Evolutionary conservation across 2,888 invertebrate species (phyloP), one percentile per base, ranked within the genome.

Genomic region (Cistogaster globosa): DNA sequence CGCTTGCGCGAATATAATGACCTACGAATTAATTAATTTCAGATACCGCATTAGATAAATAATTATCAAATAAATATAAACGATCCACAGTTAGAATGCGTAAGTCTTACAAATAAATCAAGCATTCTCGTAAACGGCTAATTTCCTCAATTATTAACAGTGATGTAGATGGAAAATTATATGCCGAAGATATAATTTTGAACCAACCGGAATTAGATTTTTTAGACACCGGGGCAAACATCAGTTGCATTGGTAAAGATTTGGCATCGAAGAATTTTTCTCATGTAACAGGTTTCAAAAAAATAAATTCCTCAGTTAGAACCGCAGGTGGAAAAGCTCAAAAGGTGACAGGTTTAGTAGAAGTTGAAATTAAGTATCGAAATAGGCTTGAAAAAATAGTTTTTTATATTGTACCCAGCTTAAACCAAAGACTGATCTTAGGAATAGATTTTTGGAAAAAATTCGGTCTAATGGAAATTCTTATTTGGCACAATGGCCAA

Each of bases 401-500:
- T 20, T 22, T 72, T 1, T 72, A 20, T 51, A 72, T 72, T 36
- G 72, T 72, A 8, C 51, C 60, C 4, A 45, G 4, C 16, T 20
- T 72, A 2, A 62, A 7, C 20, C 36, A 48, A 20, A n/a, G 72
- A 7, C 12, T 62, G 5, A 72, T 62, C 7, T 16, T 72, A 22
- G 72, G 72, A 1, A 22, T 72, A 51, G 72, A 72, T 53, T 72
- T 72, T 22, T 72, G 60, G 60, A 72, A 20, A 42, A n/a, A 16
- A 14, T 71, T 71, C 22, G 32, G 32, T 16, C 3, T 71, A 3
- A 74, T 74, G 9, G 9, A 14, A 12, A 57, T 2, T n/a, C n/a
- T 58, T 32, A 8, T 58, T 11, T 16, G 0, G 20, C 18, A 1
- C 8, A 20, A 20, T 55, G 18, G 20, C 8, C 8, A 55, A 20